Evolutionary conservation across 1,140 invertebrate species (phyloP), one percentile per base, ranked within the genome.

Genomic region (Musca domestica): DNA sequence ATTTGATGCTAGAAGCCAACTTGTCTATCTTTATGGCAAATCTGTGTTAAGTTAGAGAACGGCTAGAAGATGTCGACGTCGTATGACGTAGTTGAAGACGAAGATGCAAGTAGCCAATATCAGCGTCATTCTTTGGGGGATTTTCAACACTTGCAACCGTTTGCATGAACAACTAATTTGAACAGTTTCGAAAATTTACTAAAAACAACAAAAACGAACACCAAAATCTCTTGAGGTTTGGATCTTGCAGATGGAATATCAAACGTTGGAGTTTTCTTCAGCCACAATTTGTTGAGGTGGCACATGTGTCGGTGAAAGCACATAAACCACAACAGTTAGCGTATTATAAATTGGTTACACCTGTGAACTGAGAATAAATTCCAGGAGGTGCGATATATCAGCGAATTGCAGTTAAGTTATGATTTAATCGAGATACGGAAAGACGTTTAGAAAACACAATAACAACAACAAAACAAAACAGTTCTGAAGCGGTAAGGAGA

Each of bases 291-390:
- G 4, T 41, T 2, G 34, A 41, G 6, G 34, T 41, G 34, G 34
- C 34, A n/a, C n/a, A 12, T 41, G 34, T 41, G 34, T 41, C 34
- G 34, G 34, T 41, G 34, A 41, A 41, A 41, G 34, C 34, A 7
- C 10, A 41, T 2, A 41, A 41, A 12, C 4, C 34, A 41, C 34
- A 30, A 3, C 3, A n/a, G n/a, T n/a, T n/a, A 41, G 34, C 10
- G 34, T 61, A 61, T 34, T 61, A 61, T 41, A 27, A 61, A 61
- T 61, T 61, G 17, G 56, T 61, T 61, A 61, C 56, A 61, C 56
- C 56, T 61, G 56, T 61, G 34, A 61, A 41, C 34, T 41, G 12
- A 12, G 34, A 41, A 41, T 41, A 41, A 41, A 41, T 41, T 41
- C 34, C 34, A 41, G 34, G 34, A 41, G 34, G 34, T 41, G 34